Percentiles rank a stretch among this genome's conserved stretches.
Evolutionary conservation across 2,888 invertebrate genomes (phyloP).

Genomic region (Agrochola lychnidis): DNA sequence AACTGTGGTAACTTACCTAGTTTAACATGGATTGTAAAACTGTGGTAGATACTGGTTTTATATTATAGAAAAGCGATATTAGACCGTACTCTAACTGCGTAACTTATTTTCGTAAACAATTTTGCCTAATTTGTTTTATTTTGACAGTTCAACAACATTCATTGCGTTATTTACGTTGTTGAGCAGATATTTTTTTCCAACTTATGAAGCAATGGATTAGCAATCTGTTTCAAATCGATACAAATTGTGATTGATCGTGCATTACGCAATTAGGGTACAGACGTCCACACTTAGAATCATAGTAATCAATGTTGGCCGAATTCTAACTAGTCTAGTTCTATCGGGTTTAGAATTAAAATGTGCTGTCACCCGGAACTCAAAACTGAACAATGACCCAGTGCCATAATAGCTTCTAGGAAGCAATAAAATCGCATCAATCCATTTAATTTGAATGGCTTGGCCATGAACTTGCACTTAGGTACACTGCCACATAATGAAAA

Average conservation of each 20-base stretch:
- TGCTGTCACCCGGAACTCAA: constrained; percentile 31
- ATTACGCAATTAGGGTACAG: neutral
- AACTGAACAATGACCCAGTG: constrained; percentile 20
- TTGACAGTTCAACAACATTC: too few species aligned
- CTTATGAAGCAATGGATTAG: too few species aligned
- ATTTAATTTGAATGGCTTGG: constrained; percentile 12
- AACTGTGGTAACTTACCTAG: neutral
- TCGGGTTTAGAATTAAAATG: constrained; percentile 30
- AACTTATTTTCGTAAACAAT: too few species aligned
- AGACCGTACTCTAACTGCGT: too few species aligned
- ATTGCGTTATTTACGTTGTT: too few species aligned
- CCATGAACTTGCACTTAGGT: constrained; percentile 31
- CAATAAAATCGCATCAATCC: constrained; percentile 22
- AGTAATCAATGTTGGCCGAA: neutral
- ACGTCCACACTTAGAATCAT: neutral
- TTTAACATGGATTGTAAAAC: too few species aligned
- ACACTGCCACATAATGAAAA: neutral
- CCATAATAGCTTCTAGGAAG: neutral
- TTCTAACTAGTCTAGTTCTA: neutral
- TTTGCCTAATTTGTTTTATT: too few species aligned
- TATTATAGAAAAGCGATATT: neutral
- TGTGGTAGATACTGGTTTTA: neutral
- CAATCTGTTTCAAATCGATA: too few species aligned
- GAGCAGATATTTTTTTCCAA: too few species aligned
- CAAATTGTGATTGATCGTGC: too few species aligned